Base-by-base conservation (phyloP, 35 echinoderm and acorn worm species). In the Strongylocentrotus purpuratus region DNA sequence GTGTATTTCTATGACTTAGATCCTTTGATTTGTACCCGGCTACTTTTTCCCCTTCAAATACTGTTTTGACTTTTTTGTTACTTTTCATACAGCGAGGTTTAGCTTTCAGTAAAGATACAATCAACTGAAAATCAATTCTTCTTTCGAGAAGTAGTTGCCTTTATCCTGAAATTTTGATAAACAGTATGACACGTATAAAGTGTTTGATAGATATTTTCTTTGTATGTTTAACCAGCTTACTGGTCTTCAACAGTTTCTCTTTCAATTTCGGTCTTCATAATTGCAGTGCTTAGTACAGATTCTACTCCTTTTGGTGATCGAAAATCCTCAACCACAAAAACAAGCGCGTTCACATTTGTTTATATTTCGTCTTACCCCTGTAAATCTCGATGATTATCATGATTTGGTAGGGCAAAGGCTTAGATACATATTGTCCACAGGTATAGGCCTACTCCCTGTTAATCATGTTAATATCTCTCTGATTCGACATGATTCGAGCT, bases 1-100 rank as follows among this genome's bases (percentile, higher is more conserved):
- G 65, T 78, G 65, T 78, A 78, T 28, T n/a, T 78, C 65, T 78
- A 78, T 78, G 65, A n/a, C 28, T 78, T 78, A 78, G 65, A 78
- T 78, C 65, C 65, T 7, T 28, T 78, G 2, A n/a, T n/a, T 78
- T 78, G 0, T n/a, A 78, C 22, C 3, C 20, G 20, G 18, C 65
- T n/a, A 78, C 65, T 78, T 78, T 28, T 5, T 41, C 35, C 35
- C 35, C 35, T 41, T 41, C 35, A 41, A 41, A 41, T 41, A 41
- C 35, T 41, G 3, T 41, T 41, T 41, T 41, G 0, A 41, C 18
- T 78, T 22, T 14, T 55, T 55, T n/a, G n/a, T n/a, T 55, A 55
- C 50, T 55, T 15, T 55, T 15, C 50, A 55, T 15, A 55, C 10
- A 15, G 50, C 50, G 10, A 55, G 50, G 10, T 55, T 14, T 55